These are phyloP conservation scores for Meteorus colon DNA, from an alignment of 2,888 invertebrate species.

Conservation along the genomic window DNA sequence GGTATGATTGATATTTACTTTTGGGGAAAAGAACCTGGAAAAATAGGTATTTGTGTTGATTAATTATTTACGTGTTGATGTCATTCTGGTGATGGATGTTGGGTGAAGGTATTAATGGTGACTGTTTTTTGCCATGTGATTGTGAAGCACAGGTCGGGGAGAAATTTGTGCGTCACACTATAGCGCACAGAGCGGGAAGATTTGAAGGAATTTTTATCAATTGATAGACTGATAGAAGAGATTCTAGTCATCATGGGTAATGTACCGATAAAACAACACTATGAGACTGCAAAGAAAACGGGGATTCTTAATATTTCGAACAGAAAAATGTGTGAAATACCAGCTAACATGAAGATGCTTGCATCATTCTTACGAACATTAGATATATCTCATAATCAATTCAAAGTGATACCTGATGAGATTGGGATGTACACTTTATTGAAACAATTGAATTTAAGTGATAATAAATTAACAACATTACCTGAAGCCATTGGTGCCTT, in stretches of 20 bases:
- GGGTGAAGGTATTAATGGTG: neutral
- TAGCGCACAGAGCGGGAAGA: neutral
- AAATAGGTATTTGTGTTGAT: neutral
- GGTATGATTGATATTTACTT: neutral
- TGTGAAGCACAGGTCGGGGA: neutral
- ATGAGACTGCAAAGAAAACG: conserved; percentile 96
- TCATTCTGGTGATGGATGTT: neutral
- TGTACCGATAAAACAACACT: conserved; percentile 88
- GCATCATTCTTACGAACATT: conserved; percentile 86
- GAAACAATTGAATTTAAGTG: conserved; percentile 85
- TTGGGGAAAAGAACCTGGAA: neutral
- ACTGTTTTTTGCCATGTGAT: neutral
- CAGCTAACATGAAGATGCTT: conserved; percentile 79
- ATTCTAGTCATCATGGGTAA: conserved; percentile 85
- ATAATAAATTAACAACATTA: conserved; percentile 85
- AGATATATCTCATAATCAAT: conserved; percentile 94
- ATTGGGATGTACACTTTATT: conserved; percentile 83
- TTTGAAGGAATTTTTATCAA: neutral
- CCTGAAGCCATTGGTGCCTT: conserved; percentile 82
- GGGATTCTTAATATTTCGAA: conserved; percentile 93
- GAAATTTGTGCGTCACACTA: neutral
- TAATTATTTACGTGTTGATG: neutral
- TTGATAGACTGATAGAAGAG: neutral
- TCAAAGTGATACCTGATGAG: conserved; percentile 85
- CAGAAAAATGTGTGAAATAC: conserved; percentile 86